phyloP scores from a whole-genome alignment of 1,140 invertebrate species.

The Drosophila yakuba region DNA sequence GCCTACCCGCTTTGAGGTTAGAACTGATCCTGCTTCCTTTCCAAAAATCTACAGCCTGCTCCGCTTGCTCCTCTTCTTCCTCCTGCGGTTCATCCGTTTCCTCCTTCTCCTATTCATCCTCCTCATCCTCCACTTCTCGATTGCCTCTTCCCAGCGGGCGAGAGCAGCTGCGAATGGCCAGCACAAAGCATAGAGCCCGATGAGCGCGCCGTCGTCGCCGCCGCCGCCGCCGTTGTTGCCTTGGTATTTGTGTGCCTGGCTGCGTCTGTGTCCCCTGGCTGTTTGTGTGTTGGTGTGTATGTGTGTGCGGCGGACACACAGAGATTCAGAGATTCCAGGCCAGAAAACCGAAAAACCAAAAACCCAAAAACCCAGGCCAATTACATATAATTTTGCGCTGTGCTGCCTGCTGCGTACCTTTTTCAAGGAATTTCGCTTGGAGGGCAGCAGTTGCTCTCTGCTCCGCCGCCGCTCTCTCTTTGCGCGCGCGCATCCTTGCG shows the following conservation, averaged over 20 bases:
- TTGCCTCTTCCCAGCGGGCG: conserved; percentile 15
- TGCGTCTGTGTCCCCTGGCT: neutral
- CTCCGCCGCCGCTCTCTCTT: conserved; percentile 29
- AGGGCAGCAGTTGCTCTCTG: conserved; percentile 44
- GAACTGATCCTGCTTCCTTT: conserved; percentile 44
- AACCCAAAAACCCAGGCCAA: conserved; percentile 31
- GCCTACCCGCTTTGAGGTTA: conserved; percentile 45
- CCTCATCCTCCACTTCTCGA: conserved; percentile 1
- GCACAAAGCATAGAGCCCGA: conserved; percentile 49
- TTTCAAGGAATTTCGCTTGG: conserved; percentile 48
- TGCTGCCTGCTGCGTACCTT: conserved; percentile 7
- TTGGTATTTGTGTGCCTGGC: neutral
- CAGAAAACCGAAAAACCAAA: conserved; percentile 19
- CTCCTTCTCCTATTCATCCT: neutral
- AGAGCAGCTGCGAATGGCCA: conserved; percentile 39
- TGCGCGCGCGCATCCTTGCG: conserved; percentile 46
- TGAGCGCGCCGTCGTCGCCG: conserved; percentile 38
- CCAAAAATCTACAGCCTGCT: conserved; percentile 16
- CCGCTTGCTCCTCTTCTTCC: conserved; percentile 5
- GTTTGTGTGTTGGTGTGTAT: neutral
- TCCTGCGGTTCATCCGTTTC: neutral
- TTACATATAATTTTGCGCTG: conserved; percentile 43
- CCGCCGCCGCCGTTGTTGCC: neutral
- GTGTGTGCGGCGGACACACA: conserved; percentile 15
- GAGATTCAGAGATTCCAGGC: conserved; percentile 30